Conservation (phyloP, 2,888 invertebrate genomes). For the Coelogynopora nodosa region DNA sequence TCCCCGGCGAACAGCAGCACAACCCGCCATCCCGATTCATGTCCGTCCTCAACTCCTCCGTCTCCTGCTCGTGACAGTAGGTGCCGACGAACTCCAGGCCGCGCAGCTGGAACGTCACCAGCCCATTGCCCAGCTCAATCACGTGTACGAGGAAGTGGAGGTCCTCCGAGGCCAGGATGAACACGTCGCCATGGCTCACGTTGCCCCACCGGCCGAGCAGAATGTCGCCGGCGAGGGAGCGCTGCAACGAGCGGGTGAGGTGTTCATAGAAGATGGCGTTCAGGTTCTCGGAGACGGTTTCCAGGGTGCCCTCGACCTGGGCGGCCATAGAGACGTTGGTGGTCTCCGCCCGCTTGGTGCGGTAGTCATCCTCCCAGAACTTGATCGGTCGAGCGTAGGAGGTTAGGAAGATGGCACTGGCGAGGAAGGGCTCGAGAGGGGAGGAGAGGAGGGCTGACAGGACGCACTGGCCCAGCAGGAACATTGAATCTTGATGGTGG, state of each 20-base stretch:
- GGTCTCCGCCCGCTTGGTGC: conserved; percentile 42
- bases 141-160: conserved; percentile 95
- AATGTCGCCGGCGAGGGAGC: conserved; percentile 82
- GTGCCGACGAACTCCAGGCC: conserved; percentile 90
- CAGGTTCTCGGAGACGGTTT: conserved; percentile 88
- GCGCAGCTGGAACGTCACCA: conserved; percentile 93
- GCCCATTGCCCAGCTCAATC: conserved; percentile 92
- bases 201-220: conserved; percentile 77
- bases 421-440: conserved; percentile 89
- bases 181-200: conserved; percentile 93
- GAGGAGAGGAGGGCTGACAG: conserved; percentile 89
- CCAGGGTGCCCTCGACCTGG: conserved; percentile 49
- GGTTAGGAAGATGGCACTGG: conserved; percentile 94
- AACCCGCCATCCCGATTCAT: conserved; percentile 85
- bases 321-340: conserved; percentile 32
- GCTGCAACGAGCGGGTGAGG: conserved; percentile 87
- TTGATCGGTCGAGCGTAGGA: conserved; percentile 98
- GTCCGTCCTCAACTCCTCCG: conserved; percentile 95
- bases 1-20: conserved; percentile 37
- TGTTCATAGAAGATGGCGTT: conserved; percentile 99
- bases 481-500: conserved; percentile 83
- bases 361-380: conserved; percentile 96
- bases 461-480: conserved; percentile 88
- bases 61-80: conserved; percentile 91
- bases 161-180: conserved; percentile 93